Percentiles rank a stretch among this genome's conserved stretches.
Conservation (phyloP, 1,140 invertebrate species). For the Kradibia gibbosae region DNA sequence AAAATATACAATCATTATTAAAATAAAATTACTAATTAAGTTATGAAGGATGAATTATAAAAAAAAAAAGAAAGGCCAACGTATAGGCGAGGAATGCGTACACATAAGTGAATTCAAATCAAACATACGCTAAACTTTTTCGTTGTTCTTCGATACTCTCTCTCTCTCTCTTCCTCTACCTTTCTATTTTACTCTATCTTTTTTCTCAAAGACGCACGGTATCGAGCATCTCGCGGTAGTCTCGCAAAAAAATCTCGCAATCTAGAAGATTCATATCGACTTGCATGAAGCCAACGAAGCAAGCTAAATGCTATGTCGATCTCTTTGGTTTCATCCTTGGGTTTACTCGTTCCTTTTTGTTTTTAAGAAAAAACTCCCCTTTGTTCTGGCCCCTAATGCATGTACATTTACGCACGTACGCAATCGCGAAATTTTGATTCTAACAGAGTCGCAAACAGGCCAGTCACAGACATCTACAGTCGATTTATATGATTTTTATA, state of each 20-base stretch:
- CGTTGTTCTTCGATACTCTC: not conserved
- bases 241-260: constrained; percentile 49
- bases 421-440: constrained; percentile 22
- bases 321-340: not conserved
- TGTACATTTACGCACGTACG: not conserved
- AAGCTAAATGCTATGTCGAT: constrained; percentile 17
- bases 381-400: constrained; percentile 30
- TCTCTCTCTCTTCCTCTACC: not conserved
- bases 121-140: constrained; percentile 9
- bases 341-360: constrained; percentile 40
- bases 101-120: constrained; percentile 34
- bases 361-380: constrained; percentile 41
- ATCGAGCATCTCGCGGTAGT: constrained; percentile 36
- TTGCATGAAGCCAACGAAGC: constrained; percentile 35
- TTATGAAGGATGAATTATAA: not conserved
- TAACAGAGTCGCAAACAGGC: not conserved
- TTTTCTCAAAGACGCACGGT: not conserved
- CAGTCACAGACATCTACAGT: not conserved
- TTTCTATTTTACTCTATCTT: not conserved
- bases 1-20: not conserved
- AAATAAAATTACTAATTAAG: not conserved
- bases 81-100: not conserved
- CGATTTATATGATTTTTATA: constrained; percentile 44
- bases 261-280: constrained; percentile 49
- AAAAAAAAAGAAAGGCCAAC: not conserved